Conservation (phyloP, 2,888 invertebrate genomes). For the Elysia crispata region DNA sequence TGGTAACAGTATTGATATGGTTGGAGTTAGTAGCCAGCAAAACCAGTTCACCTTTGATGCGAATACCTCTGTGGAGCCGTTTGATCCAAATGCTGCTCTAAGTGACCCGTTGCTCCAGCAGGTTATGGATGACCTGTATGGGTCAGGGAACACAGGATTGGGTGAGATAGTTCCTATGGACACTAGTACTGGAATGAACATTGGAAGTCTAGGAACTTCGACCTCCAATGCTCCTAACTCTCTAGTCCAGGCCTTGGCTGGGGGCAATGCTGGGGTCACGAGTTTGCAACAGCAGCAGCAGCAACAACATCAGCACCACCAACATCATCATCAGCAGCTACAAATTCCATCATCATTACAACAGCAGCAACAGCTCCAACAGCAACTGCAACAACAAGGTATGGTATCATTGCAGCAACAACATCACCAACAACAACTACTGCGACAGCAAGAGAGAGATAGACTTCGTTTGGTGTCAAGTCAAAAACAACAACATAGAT, state of each 20-base stretch:
- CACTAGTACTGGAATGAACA: conserved; percentile 3
- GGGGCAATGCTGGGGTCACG: neutral
- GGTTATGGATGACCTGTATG: too few species aligned
- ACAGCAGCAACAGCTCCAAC: conserved; percentile 31
- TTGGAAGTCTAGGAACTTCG: neutral
- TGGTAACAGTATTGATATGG: neutral
- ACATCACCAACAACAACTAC: conserved; percentile 41
- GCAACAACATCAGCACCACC: conserved; percentile 5
- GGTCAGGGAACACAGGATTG: neutral
- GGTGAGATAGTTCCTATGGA: conserved; percentile 37
- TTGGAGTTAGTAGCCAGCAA: too few species aligned
- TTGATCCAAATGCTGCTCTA: too few species aligned
- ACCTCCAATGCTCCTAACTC: too few species aligned
- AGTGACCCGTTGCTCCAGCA: too few species aligned
- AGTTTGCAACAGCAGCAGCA: conserved; percentile 16
- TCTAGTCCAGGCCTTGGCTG: conserved; percentile 26
- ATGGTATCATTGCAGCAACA: neutral
- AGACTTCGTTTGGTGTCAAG: conserved; percentile 25
- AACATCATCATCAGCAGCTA: conserved; percentile 36
- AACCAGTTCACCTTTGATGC: too few species aligned
- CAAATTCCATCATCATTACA: conserved; percentile 39
- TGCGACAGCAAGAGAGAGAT: conserved; percentile 25
- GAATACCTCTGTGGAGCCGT: too few species aligned
- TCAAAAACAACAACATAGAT: conserved; percentile 18
- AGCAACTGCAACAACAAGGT: conserved; percentile 27